phyloP scores from a whole-genome alignment of 1,140 invertebrate genomes.

The Lethocerus indicus region DNA sequence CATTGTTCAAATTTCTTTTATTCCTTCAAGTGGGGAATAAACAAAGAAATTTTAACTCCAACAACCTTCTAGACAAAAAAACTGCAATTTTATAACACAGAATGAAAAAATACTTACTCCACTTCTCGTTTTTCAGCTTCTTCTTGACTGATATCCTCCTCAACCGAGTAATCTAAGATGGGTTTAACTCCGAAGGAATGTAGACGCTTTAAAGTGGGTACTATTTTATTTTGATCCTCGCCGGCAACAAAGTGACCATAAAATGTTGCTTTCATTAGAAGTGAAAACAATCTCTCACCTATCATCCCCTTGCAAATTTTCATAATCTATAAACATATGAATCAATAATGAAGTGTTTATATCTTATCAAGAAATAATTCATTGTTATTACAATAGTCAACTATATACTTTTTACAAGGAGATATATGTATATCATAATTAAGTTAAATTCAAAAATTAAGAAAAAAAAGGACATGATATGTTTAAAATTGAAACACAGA shows the following conservation, averaged over 20 bases:
- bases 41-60: background rate
- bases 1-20: background rate
- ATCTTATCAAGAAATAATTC: background rate
- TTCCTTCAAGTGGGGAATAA: background rate
- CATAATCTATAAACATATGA: constrained; percentile 57
- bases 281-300: constrained; percentile 68
- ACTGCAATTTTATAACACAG: background rate
- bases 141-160: constrained; percentile 87
- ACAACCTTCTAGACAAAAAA: background rate
- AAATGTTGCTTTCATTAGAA: constrained; percentile 87
- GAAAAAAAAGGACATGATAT: too few relatives aligned
- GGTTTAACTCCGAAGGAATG: constrained; percentile 93
- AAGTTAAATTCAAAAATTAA: too few relatives aligned
- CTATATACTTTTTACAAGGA: too few relatives aligned
- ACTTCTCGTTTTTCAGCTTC: constrained; percentile 81
- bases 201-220: constrained; percentile 65
- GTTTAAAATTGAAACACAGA: too few relatives aligned
- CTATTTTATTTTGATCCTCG: constrained; percentile 74
- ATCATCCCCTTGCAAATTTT: constrained; percentile 61
- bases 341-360: background rate
- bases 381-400: too few relatives aligned
- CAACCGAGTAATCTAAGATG: constrained; percentile 96
- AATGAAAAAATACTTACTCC: constrained; percentile 39
- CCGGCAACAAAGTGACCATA: constrained; percentile 99
- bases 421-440: too few relatives aligned